Base-by-base conservation (phyloP, 2,888 invertebrate species). In the Erebia aethiops region DNA sequence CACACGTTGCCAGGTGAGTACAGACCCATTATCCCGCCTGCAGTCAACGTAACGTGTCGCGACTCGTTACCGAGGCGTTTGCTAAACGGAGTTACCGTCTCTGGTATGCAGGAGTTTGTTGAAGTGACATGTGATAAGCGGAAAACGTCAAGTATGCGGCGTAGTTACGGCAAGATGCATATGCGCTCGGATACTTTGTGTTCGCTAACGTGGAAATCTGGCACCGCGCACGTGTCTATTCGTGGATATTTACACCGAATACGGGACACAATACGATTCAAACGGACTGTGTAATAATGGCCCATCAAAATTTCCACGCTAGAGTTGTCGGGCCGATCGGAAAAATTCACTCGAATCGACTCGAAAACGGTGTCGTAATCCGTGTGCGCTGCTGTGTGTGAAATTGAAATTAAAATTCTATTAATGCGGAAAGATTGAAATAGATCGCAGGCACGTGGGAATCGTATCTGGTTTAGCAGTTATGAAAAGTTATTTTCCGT, bases 341-440 rank as follows among this genome's bases (percentile, higher is more conserved):
- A 87, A 87, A 89, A 87, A 87, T 84, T 85, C 84, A 85, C 80
- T 85, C 80, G 82, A 81, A 77, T 83, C 83, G 78, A 82, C 21
- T 62, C 49, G 49, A 75, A 77, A 76, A 73, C 84, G 77, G 81
- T 83, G 80, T 81, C 82, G 87, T 90, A 88, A 91, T 90, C 89
- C 87, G 78, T 81, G 82, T 77, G 82, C 80, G 82, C 85, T 76
- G 82, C 83, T 84, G 82, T 87, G 87, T 91, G 90, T 90, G 88
- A 91, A 90, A 91, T 89, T 90, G 89, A 88, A 90, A 91, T 91
- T 91, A 91, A 91, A 91, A 90, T 87, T 89, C 87, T 89, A 90
- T 89, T 88, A 87, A 87, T 87, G 80, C 80, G 83, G 82, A 85
- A 85, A 84, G 82, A 85, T 84, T 84, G 84, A 74, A 83, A 86